phyloP scores from a whole-genome alignment of 2,888 invertebrate species.

The Junonia oenone region DNA sequence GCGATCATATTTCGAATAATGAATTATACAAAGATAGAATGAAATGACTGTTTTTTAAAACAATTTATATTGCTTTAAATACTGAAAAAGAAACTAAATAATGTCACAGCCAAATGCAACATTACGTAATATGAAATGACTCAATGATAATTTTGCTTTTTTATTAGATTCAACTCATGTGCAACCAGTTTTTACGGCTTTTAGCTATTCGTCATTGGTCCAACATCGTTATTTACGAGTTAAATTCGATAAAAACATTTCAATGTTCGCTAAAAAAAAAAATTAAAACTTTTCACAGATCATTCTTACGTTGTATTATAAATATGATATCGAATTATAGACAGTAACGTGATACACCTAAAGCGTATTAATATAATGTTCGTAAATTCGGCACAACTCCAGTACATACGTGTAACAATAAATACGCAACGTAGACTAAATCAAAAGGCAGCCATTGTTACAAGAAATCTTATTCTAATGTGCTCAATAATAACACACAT shows the following conservation, averaged over 20 bases:
- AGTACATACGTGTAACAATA: conserved; percentile 36
- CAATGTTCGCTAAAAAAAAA: not conserved
- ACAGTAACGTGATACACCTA: not conserved
- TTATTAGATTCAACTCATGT: not conserved
- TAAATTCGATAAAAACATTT: not conserved
- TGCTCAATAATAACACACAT: conserved; percentile 36
- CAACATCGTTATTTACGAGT: not conserved
- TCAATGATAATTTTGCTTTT: not conserved
- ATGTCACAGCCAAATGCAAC: not conserved
- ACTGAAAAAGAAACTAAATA: not conserved
- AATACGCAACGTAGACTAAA: conserved; percentile 49
- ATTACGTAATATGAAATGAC: not conserved
- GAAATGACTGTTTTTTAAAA: not conserved
- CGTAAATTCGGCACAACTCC: conserved; percentile 25
- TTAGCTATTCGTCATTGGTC: not conserved
- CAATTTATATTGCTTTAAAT: not conserved
- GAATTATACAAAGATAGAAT: not conserved
- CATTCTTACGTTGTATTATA: not conserved
- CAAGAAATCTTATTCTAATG: conserved; percentile 39
- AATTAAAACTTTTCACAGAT: not conserved
- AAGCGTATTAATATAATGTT: not conserved
- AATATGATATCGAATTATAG: not conserved
- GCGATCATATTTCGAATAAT: not conserved
- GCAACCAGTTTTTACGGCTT: not conserved
- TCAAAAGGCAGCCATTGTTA: conserved; percentile 30